Evolutionary conservation across 2,797 vertebrate genomes (phyloP), one percentile per base, ranked within the genome.

Genomic region (Karalla daura): DNA sequence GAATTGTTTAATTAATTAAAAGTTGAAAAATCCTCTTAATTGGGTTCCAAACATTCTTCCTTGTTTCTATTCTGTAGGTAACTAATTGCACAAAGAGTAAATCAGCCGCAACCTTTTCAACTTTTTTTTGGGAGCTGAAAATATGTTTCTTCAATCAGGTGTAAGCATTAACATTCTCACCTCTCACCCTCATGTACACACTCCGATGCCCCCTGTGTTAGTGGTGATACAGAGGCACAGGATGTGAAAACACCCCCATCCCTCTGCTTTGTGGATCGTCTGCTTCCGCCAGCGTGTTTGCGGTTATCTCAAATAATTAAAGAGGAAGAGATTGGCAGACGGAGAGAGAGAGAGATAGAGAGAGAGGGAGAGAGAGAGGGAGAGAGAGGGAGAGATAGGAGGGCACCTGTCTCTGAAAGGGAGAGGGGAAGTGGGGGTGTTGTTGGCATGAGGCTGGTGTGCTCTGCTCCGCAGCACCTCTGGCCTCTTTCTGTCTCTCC

Each of bases 251-350:
- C 75, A 81, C 13, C 35, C n/a, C 49, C 1, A 21, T 37, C 70
- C 35, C 55, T 56, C 65, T 65, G 73, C 65, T 65, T 56, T 56
- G 60, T 75, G 69, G 70, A 68, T 67, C 63, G 47, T 70, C 56
- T 69, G 20, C 78, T 72, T 77, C 75, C 33, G 14, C 70, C 17
- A 33, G 61, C 55, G 83, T 88, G 84, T 88, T 86, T 86, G 70
- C 69, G 78, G 67, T 83, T 80, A 85, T 82, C 74, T 63, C 58
- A 71, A 85, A 82, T 89, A 88, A 90, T 91, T 91, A 88, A 72
- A 81, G 63, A 76, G 54, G 50, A 78, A 52, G 63, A 65, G 60
- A 74, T 41, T 75, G 70, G 49, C 71, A 47, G 56, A 56, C 14
- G 46, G 46, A 21, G 44, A 46, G 54, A 76, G 71, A 28, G 35